Evolutionary conservation across 2,113 vertebrate genomes (phyloP), one percentile per base, ranked within the genome.

Genomic region (Trichechus manatus): DNA sequence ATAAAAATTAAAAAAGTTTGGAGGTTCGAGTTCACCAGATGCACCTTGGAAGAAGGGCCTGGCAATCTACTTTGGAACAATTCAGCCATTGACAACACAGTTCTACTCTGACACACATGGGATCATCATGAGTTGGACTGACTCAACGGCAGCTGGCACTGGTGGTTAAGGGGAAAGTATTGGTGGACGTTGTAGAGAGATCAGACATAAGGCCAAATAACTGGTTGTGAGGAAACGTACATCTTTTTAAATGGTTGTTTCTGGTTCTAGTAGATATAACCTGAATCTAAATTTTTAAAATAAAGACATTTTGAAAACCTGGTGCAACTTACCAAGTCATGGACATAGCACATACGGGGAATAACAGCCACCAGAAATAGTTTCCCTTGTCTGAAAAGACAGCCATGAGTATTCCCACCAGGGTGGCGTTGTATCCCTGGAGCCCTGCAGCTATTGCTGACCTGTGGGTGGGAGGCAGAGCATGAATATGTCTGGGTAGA

Each of bases 291-390:
- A 63, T 27, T 4, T 13, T 44, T 2, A 25, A 61, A 91, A 9
- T 36, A 33, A 97, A 87, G 27, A 22, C 44, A 77, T 50, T 93
- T 94, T 61, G 78, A 63, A 91, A 90, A 68, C n/a, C 13, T 22
- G 6, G 4, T 59, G n/a, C 0, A 4, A 98, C 99, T 99, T 98
- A 99, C 99, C 99, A 99, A 27, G 98, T 99, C 99, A 99, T 99
- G 78, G 99, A 99, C 98, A 99, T 98, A 84, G 99, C 98, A 92
- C 98, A 94, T 85, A 99, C 99, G 0, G 99, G 99, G 23, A 99
- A 93, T 56, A 99, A 98, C 42, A 99, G 99, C 99, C 99, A 99
- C 99, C 99, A 99, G 97, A 99, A 99, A 97, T 99, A 99, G 94
- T 99, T 91, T 23, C 99, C 99, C 7, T 98, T 98, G 25, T 98